A percentile compares a stretch with the other conserved stretches of the same genome.
Conservation (phyloP, 2,888 invertebrate species). For the Smittia aterrima region DNA sequence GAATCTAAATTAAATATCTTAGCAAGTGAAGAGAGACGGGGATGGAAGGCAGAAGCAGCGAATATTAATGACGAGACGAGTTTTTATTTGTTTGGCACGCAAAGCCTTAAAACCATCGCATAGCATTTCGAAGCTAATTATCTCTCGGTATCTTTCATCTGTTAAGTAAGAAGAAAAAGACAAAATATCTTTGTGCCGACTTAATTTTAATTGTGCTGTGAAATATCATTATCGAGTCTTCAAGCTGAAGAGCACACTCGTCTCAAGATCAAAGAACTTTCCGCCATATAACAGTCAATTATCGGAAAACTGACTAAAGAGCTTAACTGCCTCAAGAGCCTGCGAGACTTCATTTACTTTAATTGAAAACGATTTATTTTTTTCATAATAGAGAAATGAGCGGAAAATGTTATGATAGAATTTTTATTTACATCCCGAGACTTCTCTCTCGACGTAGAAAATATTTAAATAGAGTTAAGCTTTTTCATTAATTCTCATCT, state of each 20-base stretch:
- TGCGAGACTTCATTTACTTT: slow-evolving; percentile 10
- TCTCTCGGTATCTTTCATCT: neutral
- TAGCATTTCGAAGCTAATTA: neutral
- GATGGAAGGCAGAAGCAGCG: neutral
- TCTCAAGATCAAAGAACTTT: slow-evolving; percentile 14
- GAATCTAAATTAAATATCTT: neutral
- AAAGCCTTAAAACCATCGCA: neutral
- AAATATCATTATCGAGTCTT: slow-evolving; percentile 7
- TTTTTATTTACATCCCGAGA: slow-evolving; percentile 12
- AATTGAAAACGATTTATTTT: slow-evolving; percentile 5
- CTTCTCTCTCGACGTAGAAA: neutral
- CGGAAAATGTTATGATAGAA: slow-evolving; percentile 10
- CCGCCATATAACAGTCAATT: slow-evolving; percentile 20
- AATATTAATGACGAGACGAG: neutral
- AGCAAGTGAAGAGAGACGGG: neutral
- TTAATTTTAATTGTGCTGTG: slow-evolving; percentile 8
- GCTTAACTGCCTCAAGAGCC: neutral
- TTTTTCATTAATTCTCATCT: neutral
- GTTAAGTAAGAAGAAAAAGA: neutral
- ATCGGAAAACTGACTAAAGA: slow-evolving; percentile 22
- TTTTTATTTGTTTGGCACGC: neutral
- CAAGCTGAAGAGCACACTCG: neutral
- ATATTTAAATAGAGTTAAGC: slow-evolving; percentile 14
- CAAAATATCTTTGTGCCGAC: neutral
- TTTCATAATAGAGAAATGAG: neutral